phyloP scores from a whole-genome alignment of 2,113 vertebrate genomes.

The Pycnonotus jocosus region DNA sequence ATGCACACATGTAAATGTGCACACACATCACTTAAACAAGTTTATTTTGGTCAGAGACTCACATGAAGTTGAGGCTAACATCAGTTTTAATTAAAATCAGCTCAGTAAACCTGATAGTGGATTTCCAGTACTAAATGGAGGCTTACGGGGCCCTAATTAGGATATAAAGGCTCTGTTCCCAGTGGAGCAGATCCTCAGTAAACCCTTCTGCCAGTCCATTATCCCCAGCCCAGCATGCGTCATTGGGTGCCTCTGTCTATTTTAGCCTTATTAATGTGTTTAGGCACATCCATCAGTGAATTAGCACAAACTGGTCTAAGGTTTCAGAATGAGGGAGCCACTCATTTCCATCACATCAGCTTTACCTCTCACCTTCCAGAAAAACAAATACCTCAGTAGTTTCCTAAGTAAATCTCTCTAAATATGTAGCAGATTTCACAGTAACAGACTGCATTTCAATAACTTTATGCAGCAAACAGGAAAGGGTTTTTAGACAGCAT shows the following conservation, averaged over 20 bases:
- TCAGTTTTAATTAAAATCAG: slow-evolving; percentile 74
- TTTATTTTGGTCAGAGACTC: slow-evolving; percentile 53
- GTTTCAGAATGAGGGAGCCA: slow-evolving; percentile 58
- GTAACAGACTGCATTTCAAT: slow-evolving; percentile 17
- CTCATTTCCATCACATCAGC: slow-evolving; percentile 68
- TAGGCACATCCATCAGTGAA: slow-evolving; percentile 75
- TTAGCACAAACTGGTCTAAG: slow-evolving; percentile 63
- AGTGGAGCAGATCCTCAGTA: slow-evolving; percentile 71
- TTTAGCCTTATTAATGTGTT: slow-evolving; percentile 80
- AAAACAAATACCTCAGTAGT: slow-evolving; percentile 47
- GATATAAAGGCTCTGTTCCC: slow-evolving; percentile 68
- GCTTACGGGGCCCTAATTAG: slow-evolving; percentile 78
- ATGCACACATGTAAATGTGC: not conserved
- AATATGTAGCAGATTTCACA: not conserved
- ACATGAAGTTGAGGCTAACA: slow-evolving; percentile 57
- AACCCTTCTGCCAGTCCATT: slow-evolving; percentile 69
- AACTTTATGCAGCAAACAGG: slow-evolving; percentile 12
- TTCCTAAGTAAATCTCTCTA: slow-evolving; percentile 52
- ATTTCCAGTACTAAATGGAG: slow-evolving; percentile 76
- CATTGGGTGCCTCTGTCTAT: slow-evolving; percentile 73
- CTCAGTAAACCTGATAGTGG: slow-evolving; percentile 70
- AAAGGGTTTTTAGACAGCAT: not conserved
- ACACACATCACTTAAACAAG: not conserved
- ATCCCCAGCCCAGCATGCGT: slow-evolving; percentile 75
- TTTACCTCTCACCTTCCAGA: slow-evolving; percentile 19